These are phyloP conservation scores for Epizoanthus fatuus DNA, from an alignment of 92 coral and sea anemone genomes.

Conservation along the genomic window DNA sequence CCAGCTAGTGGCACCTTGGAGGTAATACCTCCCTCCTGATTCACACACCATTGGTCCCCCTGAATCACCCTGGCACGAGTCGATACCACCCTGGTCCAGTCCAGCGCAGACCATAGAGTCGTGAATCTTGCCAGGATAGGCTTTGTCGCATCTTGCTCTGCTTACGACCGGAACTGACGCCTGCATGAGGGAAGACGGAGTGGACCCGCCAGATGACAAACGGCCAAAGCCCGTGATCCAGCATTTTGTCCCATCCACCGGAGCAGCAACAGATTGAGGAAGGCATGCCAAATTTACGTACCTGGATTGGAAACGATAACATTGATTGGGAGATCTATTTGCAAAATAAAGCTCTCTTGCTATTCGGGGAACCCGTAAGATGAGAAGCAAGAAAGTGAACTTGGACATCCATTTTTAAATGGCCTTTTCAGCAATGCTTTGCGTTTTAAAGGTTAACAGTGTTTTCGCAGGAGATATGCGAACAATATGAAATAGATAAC, in stretches of 20 bases:
- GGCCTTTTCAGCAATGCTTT: too few relatives aligned
- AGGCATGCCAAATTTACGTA: not conserved
- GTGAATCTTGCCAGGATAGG: constrained; percentile 71
- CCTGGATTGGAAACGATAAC: too few relatives aligned
- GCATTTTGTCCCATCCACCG: constrained; percentile 5
- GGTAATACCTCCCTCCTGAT: constrained; percentile 56
- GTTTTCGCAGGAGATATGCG: too few relatives aligned
- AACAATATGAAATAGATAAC: too few relatives aligned
- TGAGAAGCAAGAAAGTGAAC: too few relatives aligned
- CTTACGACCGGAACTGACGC: constrained; percentile 63
- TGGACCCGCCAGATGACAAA: constrained; percentile 21
- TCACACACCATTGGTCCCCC: constrained; percentile 27
- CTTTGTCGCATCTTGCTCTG: constrained; percentile 58
- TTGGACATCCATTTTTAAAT: too few relatives aligned
- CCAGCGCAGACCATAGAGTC: constrained; percentile 82
- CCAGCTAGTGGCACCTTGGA: constrained; percentile 79
- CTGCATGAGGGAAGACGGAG: constrained; percentile 12
- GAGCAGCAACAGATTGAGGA: constrained; percentile 16
- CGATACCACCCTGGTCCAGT: constrained; percentile 72
- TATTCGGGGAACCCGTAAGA: too few relatives aligned
- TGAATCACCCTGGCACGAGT: constrained; percentile 72
- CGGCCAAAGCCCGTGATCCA: constrained; percentile 34
- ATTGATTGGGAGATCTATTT: too few relatives aligned
- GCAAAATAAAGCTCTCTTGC: too few relatives aligned
- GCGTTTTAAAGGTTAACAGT: too few relatives aligned